These are phyloP conservation scores for Lycodopsis pacificus DNA, from an alignment of 2,797 vertebrate genomes.

Conservation along the genomic window DNA sequence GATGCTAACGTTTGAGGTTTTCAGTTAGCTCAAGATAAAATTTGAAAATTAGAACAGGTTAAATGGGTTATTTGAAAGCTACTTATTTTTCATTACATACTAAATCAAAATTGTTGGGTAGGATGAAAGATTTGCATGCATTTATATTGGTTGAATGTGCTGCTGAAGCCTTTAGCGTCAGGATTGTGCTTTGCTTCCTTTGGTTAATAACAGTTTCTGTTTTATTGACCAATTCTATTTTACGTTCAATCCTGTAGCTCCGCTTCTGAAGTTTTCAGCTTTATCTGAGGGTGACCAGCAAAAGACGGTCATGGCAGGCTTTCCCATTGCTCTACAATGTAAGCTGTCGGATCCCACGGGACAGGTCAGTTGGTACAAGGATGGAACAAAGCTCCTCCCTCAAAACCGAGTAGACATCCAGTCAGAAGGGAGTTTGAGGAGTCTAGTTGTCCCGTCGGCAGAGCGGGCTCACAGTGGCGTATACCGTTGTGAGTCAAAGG, in stretches of 20 bases:
- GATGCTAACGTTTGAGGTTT: background rate
- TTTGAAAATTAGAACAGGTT: background rate
- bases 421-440: constrained; percentile 81
- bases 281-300: constrained; percentile 78
- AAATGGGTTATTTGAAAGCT: background rate
- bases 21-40: background rate
- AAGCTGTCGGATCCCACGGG: constrained; percentile 84
- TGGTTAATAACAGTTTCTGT: constrained; percentile 26
- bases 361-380: constrained; percentile 86
- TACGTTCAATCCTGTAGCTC: constrained; percentile 79
- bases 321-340: constrained; percentile 83
- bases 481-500: constrained; percentile 85
- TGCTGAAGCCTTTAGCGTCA: constrained; percentile 19
- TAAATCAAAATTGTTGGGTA: background rate
- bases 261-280: constrained; percentile 77
- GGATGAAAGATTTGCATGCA: background rate
- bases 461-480: constrained; percentile 80
- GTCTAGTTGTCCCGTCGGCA: constrained; percentile 82
- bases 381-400: constrained; percentile 79
- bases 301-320: constrained; percentile 77
- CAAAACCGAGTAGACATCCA: constrained; percentile 77
- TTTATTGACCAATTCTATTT: constrained; percentile 60
- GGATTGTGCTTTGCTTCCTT: constrained; percentile 37
- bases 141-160: background rate
- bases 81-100: background rate